These are phyloP conservation scores for Andrena bicolor DNA, from an alignment of 2,888 invertebrate species.

Conservation along the genomic window DNA sequence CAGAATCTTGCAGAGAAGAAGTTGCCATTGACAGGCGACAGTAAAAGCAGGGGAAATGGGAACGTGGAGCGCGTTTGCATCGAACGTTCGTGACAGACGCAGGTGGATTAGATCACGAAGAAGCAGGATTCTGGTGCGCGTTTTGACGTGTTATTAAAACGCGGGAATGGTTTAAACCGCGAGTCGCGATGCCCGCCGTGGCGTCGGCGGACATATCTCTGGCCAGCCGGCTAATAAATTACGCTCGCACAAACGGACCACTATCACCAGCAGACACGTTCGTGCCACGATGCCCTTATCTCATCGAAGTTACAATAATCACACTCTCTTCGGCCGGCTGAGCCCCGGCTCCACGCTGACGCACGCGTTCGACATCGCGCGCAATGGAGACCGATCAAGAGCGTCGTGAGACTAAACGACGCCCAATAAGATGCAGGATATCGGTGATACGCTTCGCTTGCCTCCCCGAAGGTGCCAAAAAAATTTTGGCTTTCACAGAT, in stretches of 20 bases:
- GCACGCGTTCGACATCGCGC: conserved; percentile 45
- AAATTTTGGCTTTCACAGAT: background rate
- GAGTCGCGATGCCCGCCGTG: conserved; percentile 52
- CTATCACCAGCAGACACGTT: conserved; percentile 83
- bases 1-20: no score
- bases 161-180: conserved; percentile 32
- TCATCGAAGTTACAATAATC: conserved; percentile 81
- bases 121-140: background rate
- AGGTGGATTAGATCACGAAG: no score
- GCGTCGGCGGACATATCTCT: conserved; percentile 63
- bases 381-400: conserved; percentile 30
- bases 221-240: conserved; percentile 79
- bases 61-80: no score
- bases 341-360: conserved; percentile 48
- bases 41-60: no score
- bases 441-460: conserved; percentile 27
- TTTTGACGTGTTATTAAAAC: conserved; percentile 12
- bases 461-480: background rate
- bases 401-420: conserved; percentile 79
- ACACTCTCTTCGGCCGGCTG: conserved; percentile 65
- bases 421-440: conserved; percentile 70
- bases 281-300: conserved; percentile 81
- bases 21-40: no score
- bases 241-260: conserved; percentile 77
- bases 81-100: no score